Percentiles rank a stretch among this genome's conserved stretches.
phyloP scores from a whole-genome alignment of 2,797 vertebrate genomes.

The Jordanella pulchra region DNA sequence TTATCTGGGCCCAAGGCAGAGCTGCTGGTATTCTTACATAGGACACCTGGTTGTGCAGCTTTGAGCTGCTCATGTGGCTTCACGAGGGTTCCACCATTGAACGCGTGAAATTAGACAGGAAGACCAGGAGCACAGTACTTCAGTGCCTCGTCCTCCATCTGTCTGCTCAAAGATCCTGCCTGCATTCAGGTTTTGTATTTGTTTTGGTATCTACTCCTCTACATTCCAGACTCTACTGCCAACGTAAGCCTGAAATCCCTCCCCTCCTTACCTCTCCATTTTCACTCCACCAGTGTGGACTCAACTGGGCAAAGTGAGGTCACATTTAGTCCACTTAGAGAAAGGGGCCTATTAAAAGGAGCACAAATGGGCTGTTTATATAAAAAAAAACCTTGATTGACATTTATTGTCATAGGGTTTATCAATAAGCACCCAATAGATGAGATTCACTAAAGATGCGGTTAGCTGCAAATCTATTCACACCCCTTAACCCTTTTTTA shows the following conservation, averaged over 20 bases:
- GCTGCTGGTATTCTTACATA: background rate
- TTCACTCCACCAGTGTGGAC: background rate
- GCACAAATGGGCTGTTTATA: background rate
- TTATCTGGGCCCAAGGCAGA: background rate
- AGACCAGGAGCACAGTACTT: background rate
- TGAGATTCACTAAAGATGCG: background rate
- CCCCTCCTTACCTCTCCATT: background rate
- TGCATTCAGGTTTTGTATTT: constrained; percentile 22
- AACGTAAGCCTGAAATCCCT: background rate
- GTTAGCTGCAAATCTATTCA: background rate
- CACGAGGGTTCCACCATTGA: background rate
- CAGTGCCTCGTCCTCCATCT: background rate
- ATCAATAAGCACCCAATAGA: background rate
- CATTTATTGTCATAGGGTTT: too few species aligned
- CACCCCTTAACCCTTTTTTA: background rate
- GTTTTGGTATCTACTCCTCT: constrained; percentile 15
- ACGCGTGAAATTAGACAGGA: background rate
- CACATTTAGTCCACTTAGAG: constrained; percentile 3
- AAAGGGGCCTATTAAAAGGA: background rate
- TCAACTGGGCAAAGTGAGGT: constrained; percentile 3
- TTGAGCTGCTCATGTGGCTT: constrained; percentile 5
- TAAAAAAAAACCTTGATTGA: too few species aligned
- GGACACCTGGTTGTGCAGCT: constrained; percentile 1
- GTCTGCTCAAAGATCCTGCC: constrained; percentile 13
- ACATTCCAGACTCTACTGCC: constrained; percentile 36